Percentiles rank a stretch among this genome's conserved stretches.
These are phyloP conservation scores for Ophioninae sp. DNA, from an alignment of 2,888 invertebrate species.

Conservation along the genomic window DNA sequence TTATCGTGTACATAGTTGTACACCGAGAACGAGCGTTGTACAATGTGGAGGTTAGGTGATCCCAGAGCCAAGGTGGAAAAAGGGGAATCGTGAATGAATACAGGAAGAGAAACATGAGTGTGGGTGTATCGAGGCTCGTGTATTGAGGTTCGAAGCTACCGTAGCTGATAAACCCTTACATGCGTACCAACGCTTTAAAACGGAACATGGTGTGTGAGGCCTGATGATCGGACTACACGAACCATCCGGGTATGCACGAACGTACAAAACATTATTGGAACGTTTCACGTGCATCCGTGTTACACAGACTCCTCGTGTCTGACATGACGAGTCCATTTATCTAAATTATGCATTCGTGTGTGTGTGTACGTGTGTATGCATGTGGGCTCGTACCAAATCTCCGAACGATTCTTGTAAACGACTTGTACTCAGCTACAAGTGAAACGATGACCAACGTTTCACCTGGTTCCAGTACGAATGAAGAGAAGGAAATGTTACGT, in stretches of 20 bases:
- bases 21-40: background rate
- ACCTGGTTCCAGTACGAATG: conserved; percentile 18
- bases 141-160: conserved; percentile 34
- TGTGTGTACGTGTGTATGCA: background rate
- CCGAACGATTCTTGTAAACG: conserved; percentile 32
- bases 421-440: conserved; percentile 21
- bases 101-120: background rate
- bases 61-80: conserved; percentile 7
- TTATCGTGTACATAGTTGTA: conserved; percentile 3
- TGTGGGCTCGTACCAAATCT: conserved; percentile 17
- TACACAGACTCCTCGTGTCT: conserved; percentile 39
- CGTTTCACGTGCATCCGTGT: conserved; percentile 42
- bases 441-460: conserved; percentile 36
- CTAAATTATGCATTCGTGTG: conserved; percentile 50
- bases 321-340: conserved; percentile 59
- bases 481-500: background rate
- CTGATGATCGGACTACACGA: conserved; percentile 31
- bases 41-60: conserved; percentile 21
- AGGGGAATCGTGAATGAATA: background rate
- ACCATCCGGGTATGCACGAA: background rate
- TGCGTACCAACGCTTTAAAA: conserved; percentile 10
- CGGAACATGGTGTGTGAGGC: conserved; percentile 6
- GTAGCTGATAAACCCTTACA: conserved; percentile 46
- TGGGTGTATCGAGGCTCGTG: background rate
- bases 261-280: conserved; percentile 33